Evolutionary conservation across 2,113 vertebrate species (phyloP), one percentile per base, ranked within the genome.

Genomic region (Callospermophilus lateralis): DNA sequence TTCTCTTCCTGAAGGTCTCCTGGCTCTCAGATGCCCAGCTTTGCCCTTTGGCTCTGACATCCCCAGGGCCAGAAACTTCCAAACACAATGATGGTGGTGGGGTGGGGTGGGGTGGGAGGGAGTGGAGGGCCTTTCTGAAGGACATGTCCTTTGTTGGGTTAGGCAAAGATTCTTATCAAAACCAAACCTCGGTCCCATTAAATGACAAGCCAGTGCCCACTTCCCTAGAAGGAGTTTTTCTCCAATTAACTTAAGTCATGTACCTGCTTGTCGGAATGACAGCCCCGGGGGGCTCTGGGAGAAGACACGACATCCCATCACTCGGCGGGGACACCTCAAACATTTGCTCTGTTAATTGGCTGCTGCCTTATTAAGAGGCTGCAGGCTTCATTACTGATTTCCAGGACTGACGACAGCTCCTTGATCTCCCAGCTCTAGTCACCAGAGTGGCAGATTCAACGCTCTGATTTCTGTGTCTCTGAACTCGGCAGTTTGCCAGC

Each of bases 291-390:
- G 19, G 26, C 67, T 65, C 89, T 48, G 72, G 63, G 84, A 86
- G 84, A 20, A 80, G 88, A 68, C 0, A 1, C 30, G 67, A 65
- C 17, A 2, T 37, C 61, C 67, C 5, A 4, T 77, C 53, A 34
- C 77, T 73, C 17, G 0, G 58, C 1, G 0, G 89, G 90, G 80
- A 77, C 65, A 32, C 58, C 39, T 63, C 94, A 84, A 55, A 97
- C 95, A 78, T 87, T 90, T 92, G 95, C 94, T 96, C 72, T 94
- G 94, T 63, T 96, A 85, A 95, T 90, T 90, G 95, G 88, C 81
- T 0, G 1, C 61, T 48, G n/a, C 48, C 81, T 90, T 68, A 84
- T 48, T 39, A 89, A 77, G 92, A 81, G 74, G 51, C 0, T 48
- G 0, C 13, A 48, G 48, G 8, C 39, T 70, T 92, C 37, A 4